A percentile compares a stretch with the other conserved stretches of the same genome.
Conservation (phyloP, 2,113 vertebrate species). For the Symphodus melops region DNA sequence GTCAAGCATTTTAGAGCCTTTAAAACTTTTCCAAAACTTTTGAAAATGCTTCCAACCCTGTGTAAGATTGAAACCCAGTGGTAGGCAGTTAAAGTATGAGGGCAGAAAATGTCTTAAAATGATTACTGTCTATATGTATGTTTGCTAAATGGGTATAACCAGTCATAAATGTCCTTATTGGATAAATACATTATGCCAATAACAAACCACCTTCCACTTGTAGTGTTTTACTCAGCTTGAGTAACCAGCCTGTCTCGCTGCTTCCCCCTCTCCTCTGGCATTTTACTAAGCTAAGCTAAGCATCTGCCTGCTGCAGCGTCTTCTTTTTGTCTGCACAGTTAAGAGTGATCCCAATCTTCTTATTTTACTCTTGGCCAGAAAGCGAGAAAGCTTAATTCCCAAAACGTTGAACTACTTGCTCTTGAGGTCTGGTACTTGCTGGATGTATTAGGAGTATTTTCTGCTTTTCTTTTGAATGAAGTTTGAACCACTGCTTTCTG, state of each 20-base stretch:
- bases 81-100: no score
- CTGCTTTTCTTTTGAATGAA: constrained; percentile 40
- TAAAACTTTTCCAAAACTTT: no score
- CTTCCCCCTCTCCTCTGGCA: background rate
- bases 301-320: background rate
- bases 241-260: background rate
- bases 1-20: no score
- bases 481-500: constrained; percentile 27
- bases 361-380: background rate
- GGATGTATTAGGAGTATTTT: constrained; percentile 27
- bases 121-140: no score
- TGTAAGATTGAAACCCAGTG: no score
- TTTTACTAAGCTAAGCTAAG: background rate
- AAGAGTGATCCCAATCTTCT: constrained; percentile 4
- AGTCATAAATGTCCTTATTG: no score
- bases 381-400: background rate
- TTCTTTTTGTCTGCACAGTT: background rate
- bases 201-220: no score
- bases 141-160: no score
- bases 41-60: no score
- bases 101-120: no score
- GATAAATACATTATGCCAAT: no score
- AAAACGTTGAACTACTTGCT: background rate
- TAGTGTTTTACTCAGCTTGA: background rate
- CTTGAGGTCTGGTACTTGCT: background rate